Percentiles rank a stretch among this genome's conserved stretches.
phyloP scores from a whole-genome alignment of 2,888 invertebrate species.

The Tridacna gigas region DNA sequence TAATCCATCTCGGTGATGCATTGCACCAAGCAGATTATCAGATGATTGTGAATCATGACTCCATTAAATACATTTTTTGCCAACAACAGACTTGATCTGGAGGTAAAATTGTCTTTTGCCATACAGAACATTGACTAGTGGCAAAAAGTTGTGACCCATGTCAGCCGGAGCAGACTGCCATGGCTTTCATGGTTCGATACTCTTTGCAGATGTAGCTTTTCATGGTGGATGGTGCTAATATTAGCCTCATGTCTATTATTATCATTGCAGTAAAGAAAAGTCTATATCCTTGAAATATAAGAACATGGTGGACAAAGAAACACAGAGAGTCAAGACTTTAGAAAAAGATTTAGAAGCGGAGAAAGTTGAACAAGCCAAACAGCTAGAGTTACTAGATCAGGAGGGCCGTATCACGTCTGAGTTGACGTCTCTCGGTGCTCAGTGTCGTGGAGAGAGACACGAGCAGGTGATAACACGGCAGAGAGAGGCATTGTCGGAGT shows the following conservation, averaged over 20 bases:
- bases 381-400: conserved; percentile 78
- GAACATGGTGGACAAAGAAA: conserved; percentile 73
- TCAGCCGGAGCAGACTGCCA: no score
- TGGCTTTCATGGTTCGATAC: no score
- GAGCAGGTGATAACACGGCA: conserved; percentile 83
- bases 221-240: no score
- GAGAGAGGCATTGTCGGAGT: conserved; percentile 84
- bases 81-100: no score
- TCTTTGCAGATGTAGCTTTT: background rate
- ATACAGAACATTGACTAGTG: no score
- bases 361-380: conserved; percentile 80
- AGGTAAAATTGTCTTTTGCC: no score
- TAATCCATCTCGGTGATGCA: no score
- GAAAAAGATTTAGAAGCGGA: conserved; percentile 75
- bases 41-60: no score
- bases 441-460: conserved; percentile 84
- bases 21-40: no score
- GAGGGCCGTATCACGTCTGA: conserved; percentile 84
- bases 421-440: conserved; percentile 83
- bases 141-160: no score
- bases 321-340: conserved; percentile 67
- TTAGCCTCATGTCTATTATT: background rate
- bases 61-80: no score
- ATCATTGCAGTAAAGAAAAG: conserved; percentile 78
- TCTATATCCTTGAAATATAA: conserved; percentile 75